phyloP scores from a whole-genome alignment of 1,140 invertebrate genomes.

The Drosophila subpulchrella region DNA sequence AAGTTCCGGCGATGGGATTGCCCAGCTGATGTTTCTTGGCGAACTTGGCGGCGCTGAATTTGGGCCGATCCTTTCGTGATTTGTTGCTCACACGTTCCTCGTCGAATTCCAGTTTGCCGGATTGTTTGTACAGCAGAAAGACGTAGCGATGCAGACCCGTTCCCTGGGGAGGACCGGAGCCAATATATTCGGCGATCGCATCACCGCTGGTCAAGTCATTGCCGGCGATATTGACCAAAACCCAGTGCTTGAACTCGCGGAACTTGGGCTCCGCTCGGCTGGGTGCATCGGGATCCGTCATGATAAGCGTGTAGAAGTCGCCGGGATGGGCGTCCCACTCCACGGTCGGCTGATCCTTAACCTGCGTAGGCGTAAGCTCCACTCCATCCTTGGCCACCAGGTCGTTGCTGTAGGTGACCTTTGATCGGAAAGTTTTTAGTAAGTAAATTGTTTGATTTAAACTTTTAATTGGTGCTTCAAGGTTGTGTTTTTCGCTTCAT shows the following conservation, averaged over 20 bases:
- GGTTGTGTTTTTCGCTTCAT: neutral
- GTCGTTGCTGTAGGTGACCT: slow-evolving; percentile 86
- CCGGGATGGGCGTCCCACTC: slow-evolving; percentile 87
- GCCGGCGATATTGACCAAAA: slow-evolving; percentile 95
- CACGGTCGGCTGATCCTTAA: slow-evolving; percentile 89
- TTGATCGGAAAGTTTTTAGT: slow-evolving; percentile 34
- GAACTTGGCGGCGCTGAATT: slow-evolving; percentile 92
- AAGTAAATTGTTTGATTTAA: neutral
- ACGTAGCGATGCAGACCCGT: slow-evolving; percentile 96
- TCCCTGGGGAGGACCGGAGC: slow-evolving; percentile 92
- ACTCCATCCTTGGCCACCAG: slow-evolving; percentile 88
- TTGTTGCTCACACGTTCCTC: slow-evolving; percentile 69
- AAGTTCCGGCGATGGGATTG: slow-evolving; percentile 93
- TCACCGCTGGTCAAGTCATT: slow-evolving; percentile 90
- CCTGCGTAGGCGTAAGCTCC: slow-evolving; percentile 88
- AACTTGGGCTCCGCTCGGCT: slow-evolving; percentile 90
- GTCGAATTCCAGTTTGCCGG: slow-evolving; percentile 77
- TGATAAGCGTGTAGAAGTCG: slow-evolving; percentile 90
- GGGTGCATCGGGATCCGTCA: slow-evolving; percentile 87
- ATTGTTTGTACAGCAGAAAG: slow-evolving; percentile 94
- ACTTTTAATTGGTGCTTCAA: neutral
- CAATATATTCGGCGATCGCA: slow-evolving; percentile 92
- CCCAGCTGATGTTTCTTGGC: slow-evolving; percentile 93
- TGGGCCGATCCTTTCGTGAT: slow-evolving; percentile 88
- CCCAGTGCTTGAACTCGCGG: slow-evolving; percentile 96